phyloP scores from a whole-genome alignment of 2,888 invertebrate species.

The Nomada lathburiana region DNA sequence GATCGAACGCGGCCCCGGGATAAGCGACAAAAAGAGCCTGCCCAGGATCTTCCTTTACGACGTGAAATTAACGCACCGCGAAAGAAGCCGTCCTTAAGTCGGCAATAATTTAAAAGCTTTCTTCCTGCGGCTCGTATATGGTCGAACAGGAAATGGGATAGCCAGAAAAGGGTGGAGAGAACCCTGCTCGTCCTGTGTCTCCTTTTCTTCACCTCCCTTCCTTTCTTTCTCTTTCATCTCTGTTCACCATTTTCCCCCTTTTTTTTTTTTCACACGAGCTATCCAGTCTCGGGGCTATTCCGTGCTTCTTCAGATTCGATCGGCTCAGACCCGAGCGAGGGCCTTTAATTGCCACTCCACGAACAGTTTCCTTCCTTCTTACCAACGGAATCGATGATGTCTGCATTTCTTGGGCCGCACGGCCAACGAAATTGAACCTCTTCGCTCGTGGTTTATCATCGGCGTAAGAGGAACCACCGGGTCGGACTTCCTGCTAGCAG shows the following conservation, averaged over 20 bases:
- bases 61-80: constrained; percentile 54
- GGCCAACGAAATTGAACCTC: constrained; percentile 32
- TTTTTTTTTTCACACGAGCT: constrained; percentile 27
- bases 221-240: background rate
- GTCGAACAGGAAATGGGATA: constrained; percentile 11
- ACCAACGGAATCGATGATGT: constrained; percentile 35
- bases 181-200: constrained; percentile 3
- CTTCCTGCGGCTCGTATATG: constrained; percentile 34
- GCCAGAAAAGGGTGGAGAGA: background rate
- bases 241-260: background rate
- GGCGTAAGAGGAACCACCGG: background rate
- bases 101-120: constrained; percentile 60
- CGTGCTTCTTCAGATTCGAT: constrained; percentile 33
- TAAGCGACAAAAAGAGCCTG: constrained; percentile 39
- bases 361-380: constrained; percentile 38
- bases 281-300: constrained; percentile 10
- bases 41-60: constrained; percentile 8
- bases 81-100: constrained; percentile 50
- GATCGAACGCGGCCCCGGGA: constrained; percentile 5
- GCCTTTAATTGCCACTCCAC: constrained; percentile 57
- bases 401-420: constrained; percentile 28
- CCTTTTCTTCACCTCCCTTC: background rate
- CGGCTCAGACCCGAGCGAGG: constrained; percentile 12
- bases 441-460: constrained; percentile 50
- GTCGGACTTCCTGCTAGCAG: constrained; percentile 2